Evolutionary conservation across 2,113 vertebrate species (phyloP).

Genomic region (Myotis brandtii): DNA sequence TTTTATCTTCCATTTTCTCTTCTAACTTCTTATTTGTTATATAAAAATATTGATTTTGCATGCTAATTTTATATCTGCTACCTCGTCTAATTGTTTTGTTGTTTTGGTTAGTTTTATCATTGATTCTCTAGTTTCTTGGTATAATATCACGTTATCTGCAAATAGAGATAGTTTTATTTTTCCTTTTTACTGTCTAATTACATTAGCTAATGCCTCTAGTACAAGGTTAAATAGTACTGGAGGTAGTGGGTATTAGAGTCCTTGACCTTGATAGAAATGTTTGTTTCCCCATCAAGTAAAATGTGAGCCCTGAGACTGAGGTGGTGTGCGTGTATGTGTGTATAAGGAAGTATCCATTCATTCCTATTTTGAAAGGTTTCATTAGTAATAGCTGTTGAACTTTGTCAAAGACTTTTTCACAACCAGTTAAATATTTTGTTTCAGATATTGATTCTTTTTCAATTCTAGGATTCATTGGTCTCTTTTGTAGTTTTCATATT

Average conservation of each 20-base stretch:
- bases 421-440: constrained; percentile 8
- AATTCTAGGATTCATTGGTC: background rate
- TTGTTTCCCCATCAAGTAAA: background rate
- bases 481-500: background rate
- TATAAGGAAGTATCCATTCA: background rate
- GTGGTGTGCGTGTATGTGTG: background rate
- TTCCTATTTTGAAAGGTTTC: background rate
- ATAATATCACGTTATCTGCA: background rate
- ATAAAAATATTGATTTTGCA: background rate
- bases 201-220: background rate
- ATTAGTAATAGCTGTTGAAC: background rate
- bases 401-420: background rate
- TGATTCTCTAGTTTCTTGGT: background rate
- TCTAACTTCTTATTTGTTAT: background rate
- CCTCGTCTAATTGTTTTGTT: background rate
- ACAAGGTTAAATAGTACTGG: background rate
- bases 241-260: background rate
- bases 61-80: background rate
- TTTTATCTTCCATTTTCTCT: background rate
- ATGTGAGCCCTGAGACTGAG: background rate
- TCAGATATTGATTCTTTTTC: background rate
- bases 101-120: constrained; percentile 15
- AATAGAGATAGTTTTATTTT: background rate
- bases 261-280: background rate
- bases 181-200: background rate